Percentiles rank a stretch among this genome's conserved stretches.
Conservation (phyloP, 1,140 invertebrate species). For the Metaphire vulgaris region DNA sequence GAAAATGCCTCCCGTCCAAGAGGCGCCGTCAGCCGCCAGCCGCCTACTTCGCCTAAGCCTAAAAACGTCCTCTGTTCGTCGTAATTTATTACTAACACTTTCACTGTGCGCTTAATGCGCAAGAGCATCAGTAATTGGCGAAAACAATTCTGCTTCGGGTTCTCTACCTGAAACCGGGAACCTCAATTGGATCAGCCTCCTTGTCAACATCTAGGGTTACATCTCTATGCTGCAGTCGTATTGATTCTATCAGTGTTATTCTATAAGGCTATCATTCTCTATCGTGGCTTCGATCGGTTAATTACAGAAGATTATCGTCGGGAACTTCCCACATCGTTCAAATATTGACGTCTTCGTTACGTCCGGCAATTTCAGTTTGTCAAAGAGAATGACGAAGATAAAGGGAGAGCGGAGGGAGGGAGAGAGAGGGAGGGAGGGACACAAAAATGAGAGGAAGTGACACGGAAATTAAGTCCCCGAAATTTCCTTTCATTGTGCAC, state of each 20-base stretch:
- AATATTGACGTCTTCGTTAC: not conserved
- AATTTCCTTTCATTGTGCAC: not conserved
- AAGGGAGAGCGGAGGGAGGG: not conserved
- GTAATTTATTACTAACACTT: no score
- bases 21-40: no score
- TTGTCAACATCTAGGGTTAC: no score
- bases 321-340: not conserved
- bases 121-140: no score
- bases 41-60: no score
- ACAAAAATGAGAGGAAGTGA: not conserved
- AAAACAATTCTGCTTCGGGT: no score
- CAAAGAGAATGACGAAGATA: not conserved
- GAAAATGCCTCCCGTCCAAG: no score
- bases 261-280: not conserved
- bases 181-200: no score
- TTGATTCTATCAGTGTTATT: not conserved
- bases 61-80: no score
- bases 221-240: no score
- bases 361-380: not conserved
- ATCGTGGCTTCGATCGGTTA: not conserved
- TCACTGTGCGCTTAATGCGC: no score
- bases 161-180: no score
- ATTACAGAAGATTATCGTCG: not conserved
- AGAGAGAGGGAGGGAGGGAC: slow-evolving; percentile 2
- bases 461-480: not conserved